Conservation (phyloP, 2,113 vertebrate species). For the Apus apus region DNA sequence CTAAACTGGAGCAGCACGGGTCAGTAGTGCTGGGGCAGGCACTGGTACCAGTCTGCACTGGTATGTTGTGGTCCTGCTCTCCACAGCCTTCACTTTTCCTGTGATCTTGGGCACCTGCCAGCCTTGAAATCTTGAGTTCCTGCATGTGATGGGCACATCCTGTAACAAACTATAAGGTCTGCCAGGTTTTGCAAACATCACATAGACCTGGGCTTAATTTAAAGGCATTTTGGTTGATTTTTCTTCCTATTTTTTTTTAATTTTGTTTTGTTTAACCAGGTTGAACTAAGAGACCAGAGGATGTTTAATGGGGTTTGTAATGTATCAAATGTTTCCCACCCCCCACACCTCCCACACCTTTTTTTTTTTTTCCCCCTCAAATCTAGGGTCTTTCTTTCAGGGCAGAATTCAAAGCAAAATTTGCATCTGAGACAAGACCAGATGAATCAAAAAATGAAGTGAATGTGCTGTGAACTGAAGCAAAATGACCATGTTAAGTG, state of each 20-base stretch:
- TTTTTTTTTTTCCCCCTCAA: neutral
- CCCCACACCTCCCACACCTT: no score
- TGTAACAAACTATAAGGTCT: neutral
- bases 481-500: neutral
- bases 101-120: neutral
- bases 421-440: neutral
- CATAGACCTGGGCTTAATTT: neutral
- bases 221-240: neutral
- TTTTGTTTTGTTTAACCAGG: neutral
- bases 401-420: neutral
- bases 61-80: no score
- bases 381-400: neutral
- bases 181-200: neutral
- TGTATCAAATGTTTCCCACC: neutral
- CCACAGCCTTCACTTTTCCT: rapidly evolving
- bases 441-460: neutral
- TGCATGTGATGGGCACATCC: rapidly evolving
- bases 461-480: neutral
- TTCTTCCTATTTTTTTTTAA: no score
- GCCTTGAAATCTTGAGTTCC: rapidly evolving
- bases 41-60: rapidly evolving
- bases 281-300: neutral
- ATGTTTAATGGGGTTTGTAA: neutral
- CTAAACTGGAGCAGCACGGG: no score
- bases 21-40: rapidly evolving